phyloP scores from a whole-genome alignment of 2,113 vertebrate genomes.

The Bungarus multicinctus region DNA sequence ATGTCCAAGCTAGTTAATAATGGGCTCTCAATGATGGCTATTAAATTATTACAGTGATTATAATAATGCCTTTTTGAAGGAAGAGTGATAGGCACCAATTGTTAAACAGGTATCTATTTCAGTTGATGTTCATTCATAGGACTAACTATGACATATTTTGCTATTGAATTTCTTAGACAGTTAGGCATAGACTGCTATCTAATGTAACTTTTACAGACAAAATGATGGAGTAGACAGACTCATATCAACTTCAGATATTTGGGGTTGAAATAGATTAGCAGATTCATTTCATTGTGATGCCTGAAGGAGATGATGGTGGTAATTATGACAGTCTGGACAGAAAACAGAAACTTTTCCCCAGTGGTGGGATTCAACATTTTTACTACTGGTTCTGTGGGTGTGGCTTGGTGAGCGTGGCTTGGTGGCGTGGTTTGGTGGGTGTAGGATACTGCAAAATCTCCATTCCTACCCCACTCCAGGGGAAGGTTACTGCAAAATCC shows the following conservation, averaged over 20 bases:
- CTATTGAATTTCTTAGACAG: background rate
- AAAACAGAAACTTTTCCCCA: background rate
- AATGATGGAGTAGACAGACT: background rate
- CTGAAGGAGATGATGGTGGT: background rate
- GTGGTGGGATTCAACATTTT: too few relatives aligned
- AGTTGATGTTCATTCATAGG: background rate
- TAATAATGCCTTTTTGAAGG: background rate
- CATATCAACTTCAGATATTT: background rate
- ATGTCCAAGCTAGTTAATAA: background rate
- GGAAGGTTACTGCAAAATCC: too few relatives aligned
- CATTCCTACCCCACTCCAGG: too few relatives aligned
- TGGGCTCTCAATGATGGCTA: background rate
- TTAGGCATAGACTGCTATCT: background rate
- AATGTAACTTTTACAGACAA: background rate
- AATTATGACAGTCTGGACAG: background rate
- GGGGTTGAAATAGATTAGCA: background rate
- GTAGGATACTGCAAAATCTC: too few relatives aligned
- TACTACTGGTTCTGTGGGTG: too few relatives aligned
- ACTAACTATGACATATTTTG: background rate
- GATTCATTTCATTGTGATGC: background rate
- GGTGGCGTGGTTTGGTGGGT: too few relatives aligned
- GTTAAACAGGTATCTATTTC: background rate
- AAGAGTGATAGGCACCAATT: background rate
- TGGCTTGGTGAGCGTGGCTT: too few relatives aligned
- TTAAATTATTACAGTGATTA: background rate